phyloP scores from a whole-genome alignment of 2,797 vertebrate species.

The Euthynnus affinis region DNA sequence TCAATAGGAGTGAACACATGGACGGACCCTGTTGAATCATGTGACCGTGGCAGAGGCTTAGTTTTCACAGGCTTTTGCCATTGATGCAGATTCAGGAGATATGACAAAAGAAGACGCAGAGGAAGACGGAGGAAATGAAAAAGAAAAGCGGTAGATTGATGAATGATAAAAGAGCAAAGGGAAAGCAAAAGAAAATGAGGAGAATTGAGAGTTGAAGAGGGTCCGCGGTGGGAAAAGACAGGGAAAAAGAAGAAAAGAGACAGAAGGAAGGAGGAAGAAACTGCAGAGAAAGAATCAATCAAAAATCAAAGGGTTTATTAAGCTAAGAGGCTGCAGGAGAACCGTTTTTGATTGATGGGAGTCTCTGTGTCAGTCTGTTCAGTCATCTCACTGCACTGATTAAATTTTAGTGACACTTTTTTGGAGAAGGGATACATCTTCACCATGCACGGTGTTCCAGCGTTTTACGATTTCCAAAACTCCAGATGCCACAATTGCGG shows the following conservation, averaged over 20 bases:
- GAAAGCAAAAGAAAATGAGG: background rate
- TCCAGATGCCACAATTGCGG: background rate
- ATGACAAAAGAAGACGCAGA: background rate
- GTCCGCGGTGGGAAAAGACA: background rate
- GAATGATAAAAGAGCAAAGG: background rate
- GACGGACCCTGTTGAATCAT: background rate
- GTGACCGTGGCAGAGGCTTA: background rate
- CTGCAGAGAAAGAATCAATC: background rate
- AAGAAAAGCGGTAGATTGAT: background rate
- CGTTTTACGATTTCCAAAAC: background rate
- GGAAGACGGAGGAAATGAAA: no score
- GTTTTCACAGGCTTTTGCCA: background rate
- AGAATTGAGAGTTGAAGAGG: background rate
- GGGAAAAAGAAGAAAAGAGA: background rate
- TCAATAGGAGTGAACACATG: constrained; percentile 19
- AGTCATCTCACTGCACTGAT: background rate
- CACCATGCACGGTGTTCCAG: background rate
- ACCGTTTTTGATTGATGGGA: background rate
- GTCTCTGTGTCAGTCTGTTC: background rate
- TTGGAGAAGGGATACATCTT: constrained; percentile 6
- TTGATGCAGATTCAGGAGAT: background rate
- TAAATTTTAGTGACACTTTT: background rate
- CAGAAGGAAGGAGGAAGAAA: background rate
- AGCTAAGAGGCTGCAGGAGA: background rate
- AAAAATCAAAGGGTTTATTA: background rate